Conservation (phyloP, 1,140 invertebrate genomes). For the Cyphomyrmex costatus region DNA sequence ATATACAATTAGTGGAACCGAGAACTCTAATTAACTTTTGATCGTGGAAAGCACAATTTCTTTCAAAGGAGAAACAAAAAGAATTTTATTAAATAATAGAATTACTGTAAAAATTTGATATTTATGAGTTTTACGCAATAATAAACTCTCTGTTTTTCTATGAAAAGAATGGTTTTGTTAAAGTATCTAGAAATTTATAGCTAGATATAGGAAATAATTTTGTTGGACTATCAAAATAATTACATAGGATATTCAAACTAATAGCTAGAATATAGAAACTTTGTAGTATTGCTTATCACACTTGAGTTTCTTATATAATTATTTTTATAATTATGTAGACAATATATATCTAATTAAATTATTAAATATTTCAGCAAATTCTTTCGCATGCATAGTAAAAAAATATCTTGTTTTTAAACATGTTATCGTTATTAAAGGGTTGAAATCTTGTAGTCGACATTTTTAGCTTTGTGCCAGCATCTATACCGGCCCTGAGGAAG, state of each 20-base stretch:
- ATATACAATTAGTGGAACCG: background rate
- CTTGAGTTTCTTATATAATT: too few species aligned
- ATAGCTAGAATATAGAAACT: too few species aligned
- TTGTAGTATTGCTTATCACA: too few species aligned
- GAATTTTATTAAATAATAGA: background rate
- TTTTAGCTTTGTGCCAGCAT: slow-evolving; percentile 6
- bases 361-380: too few species aligned
- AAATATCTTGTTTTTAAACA: too few species aligned
- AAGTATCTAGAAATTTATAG: too few species aligned
- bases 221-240: too few species aligned
- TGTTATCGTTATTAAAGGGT: background rate
- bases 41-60: background rate
- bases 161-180: background rate
- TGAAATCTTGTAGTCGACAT: background rate
- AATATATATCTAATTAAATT: too few species aligned
- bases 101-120: background rate
- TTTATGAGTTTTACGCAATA: background rate
- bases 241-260: too few species aligned
- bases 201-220: too few species aligned
- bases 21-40: background rate
- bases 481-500: slow-evolving; percentile 66
- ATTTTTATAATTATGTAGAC: too few species aligned
- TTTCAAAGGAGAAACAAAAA: background rate
- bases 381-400: too few species aligned
- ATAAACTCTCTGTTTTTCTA: background rate